Conservation (phyloP, 2,888 invertebrate genomes). For the Polia nebulosa region DNA sequence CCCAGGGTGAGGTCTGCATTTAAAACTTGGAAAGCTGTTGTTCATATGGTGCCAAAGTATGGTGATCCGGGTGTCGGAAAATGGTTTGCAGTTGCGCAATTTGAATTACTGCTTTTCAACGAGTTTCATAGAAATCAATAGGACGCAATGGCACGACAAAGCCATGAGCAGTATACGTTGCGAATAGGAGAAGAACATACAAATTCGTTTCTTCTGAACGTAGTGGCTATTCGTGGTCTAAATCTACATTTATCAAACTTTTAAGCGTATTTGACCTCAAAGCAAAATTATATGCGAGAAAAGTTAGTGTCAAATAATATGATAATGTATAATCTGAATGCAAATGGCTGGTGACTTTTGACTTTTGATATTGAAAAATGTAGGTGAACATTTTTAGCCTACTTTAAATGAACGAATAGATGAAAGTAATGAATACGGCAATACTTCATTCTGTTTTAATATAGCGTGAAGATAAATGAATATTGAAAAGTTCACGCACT, state of each 20-base stretch:
- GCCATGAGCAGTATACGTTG: not conserved
- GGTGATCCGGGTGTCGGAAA: slow-evolving; percentile 44
- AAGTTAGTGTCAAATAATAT: slow-evolving; percentile 13
- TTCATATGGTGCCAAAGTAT: slow-evolving; percentile 34
- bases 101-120: slow-evolving; percentile 23
- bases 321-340: slow-evolving; percentile 23
- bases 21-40: slow-evolving; percentile 62
- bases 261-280: slow-evolving; percentile 4
- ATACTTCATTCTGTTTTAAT: not conserved
- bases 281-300: slow-evolving; percentile 35
- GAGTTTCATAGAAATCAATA: not conserved
- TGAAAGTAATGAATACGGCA: not conserved
- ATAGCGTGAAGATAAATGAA: slow-evolving; percentile 13
- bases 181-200: not conserved
- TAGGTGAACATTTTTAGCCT: slow-evolving; percentile 25
- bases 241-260: slow-evolving; percentile 2
- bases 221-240: not conserved
- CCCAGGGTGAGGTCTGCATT: slow-evolving; percentile 63
- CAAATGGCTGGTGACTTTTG: slow-evolving; percentile 34
- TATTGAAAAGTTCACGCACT: slow-evolving; percentile 16
- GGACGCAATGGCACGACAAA: not conserved
- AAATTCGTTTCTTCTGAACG: not conserved
- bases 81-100: slow-evolving; percentile 26
- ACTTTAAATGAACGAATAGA: slow-evolving; percentile 26
- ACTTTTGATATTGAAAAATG: slow-evolving; percentile 45